Evolutionary conservation across 2,113 vertebrate genomes (phyloP).

Genomic region (Blennius ocellaris): DNA sequence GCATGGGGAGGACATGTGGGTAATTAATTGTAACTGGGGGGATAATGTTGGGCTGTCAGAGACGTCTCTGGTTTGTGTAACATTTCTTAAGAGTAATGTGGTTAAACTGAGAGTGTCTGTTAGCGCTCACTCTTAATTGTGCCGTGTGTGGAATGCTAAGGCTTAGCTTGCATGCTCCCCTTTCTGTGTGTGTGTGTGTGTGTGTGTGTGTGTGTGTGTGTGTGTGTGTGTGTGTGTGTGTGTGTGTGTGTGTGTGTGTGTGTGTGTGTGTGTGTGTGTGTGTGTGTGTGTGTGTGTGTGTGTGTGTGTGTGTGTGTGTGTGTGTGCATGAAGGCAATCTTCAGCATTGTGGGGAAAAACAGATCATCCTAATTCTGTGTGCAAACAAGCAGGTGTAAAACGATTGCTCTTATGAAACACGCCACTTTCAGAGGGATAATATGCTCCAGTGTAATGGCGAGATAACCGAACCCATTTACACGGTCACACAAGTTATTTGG

Average conservation of each 20-base stretch:
- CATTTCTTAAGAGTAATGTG: constrained; percentile 93
- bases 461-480: background rate
- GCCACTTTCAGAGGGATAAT: background rate
- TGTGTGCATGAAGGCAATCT: background rate
- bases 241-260: constrained; percentile 8
- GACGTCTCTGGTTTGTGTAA: constrained; percentile 94
- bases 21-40: constrained; percentile 99
- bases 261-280: background rate
- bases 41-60: constrained; percentile 99
- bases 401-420: background rate
- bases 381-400: constrained; percentile 25
- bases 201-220: constrained; percentile 27
- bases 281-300: constrained; percentile 25
- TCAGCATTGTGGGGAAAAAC: constrained; percentile 12
- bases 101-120: constrained; percentile 92
- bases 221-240: too few relatives aligned
- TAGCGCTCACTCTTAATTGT: constrained; percentile 92
- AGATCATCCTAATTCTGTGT: constrained; percentile 32
- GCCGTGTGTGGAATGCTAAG: constrained; percentile 87
- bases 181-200: constrained; percentile 33
- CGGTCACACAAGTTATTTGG: background rate
- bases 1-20: constrained; percentile 94
- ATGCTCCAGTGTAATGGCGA: background rate
- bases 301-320: constrained; percentile 21
- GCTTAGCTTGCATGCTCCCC: constrained; percentile 70